Conservation (phyloP, 2,888 invertebrate genomes). For the Diarsia brunnea region DNA sequence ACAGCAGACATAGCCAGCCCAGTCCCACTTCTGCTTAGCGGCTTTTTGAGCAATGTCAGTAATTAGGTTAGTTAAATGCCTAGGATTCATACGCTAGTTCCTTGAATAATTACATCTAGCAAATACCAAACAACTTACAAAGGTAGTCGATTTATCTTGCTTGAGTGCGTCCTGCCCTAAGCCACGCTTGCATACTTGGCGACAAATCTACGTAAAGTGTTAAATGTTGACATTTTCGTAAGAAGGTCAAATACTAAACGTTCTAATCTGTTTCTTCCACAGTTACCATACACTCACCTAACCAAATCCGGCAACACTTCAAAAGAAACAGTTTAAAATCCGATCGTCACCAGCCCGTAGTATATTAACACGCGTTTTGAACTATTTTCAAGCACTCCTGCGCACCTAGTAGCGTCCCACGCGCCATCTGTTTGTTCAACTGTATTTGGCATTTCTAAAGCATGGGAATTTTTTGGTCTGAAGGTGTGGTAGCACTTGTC, state of each 20-base stretch:
- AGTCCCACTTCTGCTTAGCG: no score
- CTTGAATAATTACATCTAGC: no score
- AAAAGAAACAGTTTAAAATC: slow-evolving; percentile 44
- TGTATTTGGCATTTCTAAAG: slow-evolving; percentile 62
- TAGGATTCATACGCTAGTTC: background rate
- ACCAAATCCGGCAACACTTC: slow-evolving; percentile 7
- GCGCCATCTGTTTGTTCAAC: slow-evolving; percentile 59
- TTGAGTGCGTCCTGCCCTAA: background rate
- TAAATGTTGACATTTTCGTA: background rate
- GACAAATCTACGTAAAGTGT: background rate
- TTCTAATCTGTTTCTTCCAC: slow-evolving; percentile 15
- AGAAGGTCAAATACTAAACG: slow-evolving; percentile 11
- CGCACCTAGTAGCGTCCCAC: slow-evolving; percentile 51
- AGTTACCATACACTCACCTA: background rate
- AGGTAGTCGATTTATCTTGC: background rate
- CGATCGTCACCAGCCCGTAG: slow-evolving; percentile 36
- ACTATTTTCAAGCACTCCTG: slow-evolving; percentile 52
- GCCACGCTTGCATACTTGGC: background rate
- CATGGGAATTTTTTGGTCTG: slow-evolving; percentile 50
- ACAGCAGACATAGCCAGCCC: no score
- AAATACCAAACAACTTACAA: background rate
- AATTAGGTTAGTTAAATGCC: no score
- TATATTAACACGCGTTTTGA: slow-evolving; percentile 44
- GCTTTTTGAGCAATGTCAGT: no score
- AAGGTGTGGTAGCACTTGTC: slow-evolving; percentile 34